Evolutionary conservation across 2,113 vertebrate species (phyloP).

Genomic region (Chinchilla lanigera): DNA sequence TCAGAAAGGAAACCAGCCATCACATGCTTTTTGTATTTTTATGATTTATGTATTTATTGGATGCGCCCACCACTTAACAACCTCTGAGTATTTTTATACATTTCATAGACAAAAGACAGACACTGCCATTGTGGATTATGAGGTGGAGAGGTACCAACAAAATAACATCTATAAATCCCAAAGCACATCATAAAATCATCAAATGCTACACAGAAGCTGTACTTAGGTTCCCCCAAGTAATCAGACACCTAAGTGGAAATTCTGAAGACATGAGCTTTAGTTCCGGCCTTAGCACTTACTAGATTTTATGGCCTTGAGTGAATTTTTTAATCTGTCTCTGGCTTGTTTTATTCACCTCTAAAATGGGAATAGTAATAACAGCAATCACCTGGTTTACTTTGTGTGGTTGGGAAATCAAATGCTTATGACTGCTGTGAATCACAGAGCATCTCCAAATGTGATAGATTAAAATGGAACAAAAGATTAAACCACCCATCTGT

Average conservation of each 20-base stretch:
- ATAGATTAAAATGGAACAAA: neutral
- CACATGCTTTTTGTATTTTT: conserved; percentile 77
- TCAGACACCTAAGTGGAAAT: conserved; percentile 49
- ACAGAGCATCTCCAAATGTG: neutral
- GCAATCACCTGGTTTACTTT: neutral
- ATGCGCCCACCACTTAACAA: conserved; percentile 76
- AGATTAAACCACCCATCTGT: neutral
- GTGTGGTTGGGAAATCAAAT: neutral
- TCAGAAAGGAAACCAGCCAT: conserved; percentile 77
- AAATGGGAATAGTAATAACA: neutral
- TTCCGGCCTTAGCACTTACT: neutral
- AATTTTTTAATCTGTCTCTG: conserved; percentile 18
- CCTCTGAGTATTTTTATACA: conserved; percentile 73
- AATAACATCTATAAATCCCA: conserved; percentile 77
- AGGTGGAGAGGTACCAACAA: conserved; percentile 69
- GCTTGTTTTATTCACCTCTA: conserved; percentile 39
- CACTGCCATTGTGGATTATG: conserved; percentile 72
- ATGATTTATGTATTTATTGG: conserved; percentile 81
- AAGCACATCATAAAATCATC: conserved; percentile 78
- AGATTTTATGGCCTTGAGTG: conserved; percentile 4
- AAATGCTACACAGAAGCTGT: conserved; percentile 60
- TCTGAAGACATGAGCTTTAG: conserved; percentile 4
- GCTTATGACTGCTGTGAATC: neutral
- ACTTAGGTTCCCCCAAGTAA: conserved; percentile 37
- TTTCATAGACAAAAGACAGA: conserved; percentile 82